These are phyloP conservation scores for Circaetus cinerascens DNA, from an alignment of 2,113 vertebrate genomes.

Conservation along the genomic window DNA sequence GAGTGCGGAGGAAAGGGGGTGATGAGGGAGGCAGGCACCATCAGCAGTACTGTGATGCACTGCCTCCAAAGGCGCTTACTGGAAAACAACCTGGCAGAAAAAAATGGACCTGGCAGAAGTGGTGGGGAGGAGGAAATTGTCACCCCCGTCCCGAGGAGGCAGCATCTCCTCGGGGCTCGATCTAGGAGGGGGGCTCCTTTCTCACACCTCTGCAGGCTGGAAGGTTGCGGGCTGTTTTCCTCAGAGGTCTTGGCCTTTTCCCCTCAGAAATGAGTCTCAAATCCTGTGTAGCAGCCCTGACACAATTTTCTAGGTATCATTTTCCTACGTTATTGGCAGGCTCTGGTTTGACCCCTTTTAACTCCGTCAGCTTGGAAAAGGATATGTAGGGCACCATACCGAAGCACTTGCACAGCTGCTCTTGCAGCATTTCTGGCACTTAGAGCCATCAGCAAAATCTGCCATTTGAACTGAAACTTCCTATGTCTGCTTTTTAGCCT, in stretches of 20 bases:
- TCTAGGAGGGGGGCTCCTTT: not conserved
- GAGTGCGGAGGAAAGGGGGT: not conserved
- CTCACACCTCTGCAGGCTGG: not conserved
- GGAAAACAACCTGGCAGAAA: not conserved
- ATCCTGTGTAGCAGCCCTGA: not conserved
- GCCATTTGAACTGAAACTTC: not conserved
- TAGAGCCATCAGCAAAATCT: not conserved
- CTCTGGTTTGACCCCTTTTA: constrained; percentile 5
- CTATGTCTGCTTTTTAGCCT: not conserved
- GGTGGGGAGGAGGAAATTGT: not conserved
- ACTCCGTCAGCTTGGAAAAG: not conserved
- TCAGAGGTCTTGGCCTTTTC: not conserved
- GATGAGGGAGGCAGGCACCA: not conserved
- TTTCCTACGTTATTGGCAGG: not conserved
- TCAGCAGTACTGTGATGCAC: not conserved
- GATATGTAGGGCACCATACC: not conserved
- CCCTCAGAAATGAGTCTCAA: not conserved
- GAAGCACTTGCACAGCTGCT: not conserved
- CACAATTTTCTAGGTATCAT: not conserved
- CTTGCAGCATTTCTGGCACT: not conserved
- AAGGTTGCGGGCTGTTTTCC: not conserved
- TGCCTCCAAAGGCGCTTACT: not conserved
- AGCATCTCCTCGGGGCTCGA: rapidly evolving
- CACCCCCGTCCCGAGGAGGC: not conserved
- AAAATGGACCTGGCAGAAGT: not conserved